Evolutionary conservation across 2,113 vertebrate genomes (phyloP).

Genomic region (Vicugna pacos): DNA sequence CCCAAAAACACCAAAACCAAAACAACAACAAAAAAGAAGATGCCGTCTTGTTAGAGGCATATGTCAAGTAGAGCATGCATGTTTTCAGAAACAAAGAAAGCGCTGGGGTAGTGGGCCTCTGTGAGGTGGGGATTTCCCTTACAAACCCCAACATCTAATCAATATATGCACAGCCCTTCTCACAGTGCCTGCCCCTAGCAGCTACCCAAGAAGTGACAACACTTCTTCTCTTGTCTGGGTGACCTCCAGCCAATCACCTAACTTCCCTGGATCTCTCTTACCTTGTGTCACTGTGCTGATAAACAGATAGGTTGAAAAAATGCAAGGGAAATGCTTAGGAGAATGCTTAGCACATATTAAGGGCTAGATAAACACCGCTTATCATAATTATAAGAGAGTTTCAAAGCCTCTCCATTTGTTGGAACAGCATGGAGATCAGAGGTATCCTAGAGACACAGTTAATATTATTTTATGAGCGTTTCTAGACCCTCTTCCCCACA

Average conservation of each 20-base stretch:
- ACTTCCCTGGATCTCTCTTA: neutral
- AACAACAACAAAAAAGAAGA: neutral
- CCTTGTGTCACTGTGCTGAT: neutral
- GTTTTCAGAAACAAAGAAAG: neutral
- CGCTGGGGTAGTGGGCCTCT: neutral
- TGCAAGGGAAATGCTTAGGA: neutral
- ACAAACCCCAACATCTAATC: neutral
- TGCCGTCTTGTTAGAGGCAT: neutral
- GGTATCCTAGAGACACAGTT: neutral
- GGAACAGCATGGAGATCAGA: neutral
- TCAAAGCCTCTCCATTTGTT: neutral
- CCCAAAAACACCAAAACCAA: no score
- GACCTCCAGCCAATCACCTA: neutral
- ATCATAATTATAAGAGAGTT: neutral
- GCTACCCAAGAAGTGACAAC: neutral
- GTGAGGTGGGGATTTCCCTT: neutral
- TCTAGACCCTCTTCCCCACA: neutral
- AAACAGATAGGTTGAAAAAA: neutral
- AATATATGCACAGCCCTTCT: neutral
- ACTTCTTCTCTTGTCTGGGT: neutral
- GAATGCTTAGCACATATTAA: neutral
- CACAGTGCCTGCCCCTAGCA: rapidly evolving
- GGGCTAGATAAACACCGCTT: neutral
- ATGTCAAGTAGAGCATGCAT: rapidly evolving
- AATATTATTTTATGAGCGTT: neutral